phyloP scores from a whole-genome alignment of 2,113 vertebrate genomes.

The Hemiscyllium ocellatum region DNA sequence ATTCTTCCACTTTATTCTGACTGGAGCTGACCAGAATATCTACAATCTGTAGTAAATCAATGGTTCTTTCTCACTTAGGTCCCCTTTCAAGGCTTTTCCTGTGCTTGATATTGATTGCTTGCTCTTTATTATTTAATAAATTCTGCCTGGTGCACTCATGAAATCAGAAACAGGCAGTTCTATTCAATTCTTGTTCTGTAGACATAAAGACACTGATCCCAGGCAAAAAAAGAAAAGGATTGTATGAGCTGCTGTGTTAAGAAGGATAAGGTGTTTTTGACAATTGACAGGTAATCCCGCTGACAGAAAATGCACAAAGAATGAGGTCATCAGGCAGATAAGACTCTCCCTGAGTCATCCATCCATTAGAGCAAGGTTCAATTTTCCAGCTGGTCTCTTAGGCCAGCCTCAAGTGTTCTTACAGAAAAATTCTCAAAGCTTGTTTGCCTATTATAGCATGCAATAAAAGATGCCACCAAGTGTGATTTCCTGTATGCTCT shows the following conservation, averaged over 20 bases:
- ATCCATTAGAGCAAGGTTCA: background rate
- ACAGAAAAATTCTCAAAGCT: background rate
- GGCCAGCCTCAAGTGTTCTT: background rate
- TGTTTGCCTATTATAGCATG: background rate
- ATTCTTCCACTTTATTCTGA: slow-evolving; percentile 14
- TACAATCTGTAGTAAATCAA: slow-evolving; percentile 17
- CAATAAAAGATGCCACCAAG: background rate
- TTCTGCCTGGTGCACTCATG: background rate
- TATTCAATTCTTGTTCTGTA: slow-evolving; percentile 4
- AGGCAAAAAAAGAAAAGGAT: background rate
- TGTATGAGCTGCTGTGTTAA: background rate
- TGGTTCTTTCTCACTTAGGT: slow-evolving; percentile 7
- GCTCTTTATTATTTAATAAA: slow-evolving; percentile 19
- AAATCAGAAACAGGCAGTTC: background rate
- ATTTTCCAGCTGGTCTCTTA: background rate
- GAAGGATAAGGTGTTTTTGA: background rate
- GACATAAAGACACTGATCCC: background rate
- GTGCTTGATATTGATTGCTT: slow-evolving; percentile 14
- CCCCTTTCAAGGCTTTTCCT: slow-evolving; percentile 10
- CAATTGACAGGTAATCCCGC: background rate
- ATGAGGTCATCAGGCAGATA: background rate
- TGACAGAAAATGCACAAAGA: background rate
- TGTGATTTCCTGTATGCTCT: background rate
- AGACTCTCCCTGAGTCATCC: background rate
- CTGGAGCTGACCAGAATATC: background rate